Conservation (phyloP, 2,888 invertebrate genomes). For the Diadegma fenestrale region DNA sequence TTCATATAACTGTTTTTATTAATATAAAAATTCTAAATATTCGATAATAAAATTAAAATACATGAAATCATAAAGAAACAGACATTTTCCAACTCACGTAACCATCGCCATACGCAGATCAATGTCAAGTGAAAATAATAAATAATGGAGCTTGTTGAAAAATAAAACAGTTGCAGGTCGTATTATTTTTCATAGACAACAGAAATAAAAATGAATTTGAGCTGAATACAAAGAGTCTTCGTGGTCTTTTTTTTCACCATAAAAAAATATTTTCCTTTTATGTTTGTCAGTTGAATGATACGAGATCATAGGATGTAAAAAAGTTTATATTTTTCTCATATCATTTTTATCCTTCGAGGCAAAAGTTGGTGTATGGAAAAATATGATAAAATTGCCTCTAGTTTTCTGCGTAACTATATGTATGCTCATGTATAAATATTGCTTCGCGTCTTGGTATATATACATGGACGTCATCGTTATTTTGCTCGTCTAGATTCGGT, state of each 20-base stretch:
- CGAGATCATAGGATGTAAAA: neutral
- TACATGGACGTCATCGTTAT: slow-evolving; percentile 47
- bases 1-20: neutral
- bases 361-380: slow-evolving; percentile 19
- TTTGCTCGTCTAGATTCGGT: slow-evolving; percentile 62
- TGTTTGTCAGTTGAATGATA: neutral
- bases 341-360: neutral
- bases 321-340: neutral
- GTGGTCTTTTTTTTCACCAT: neutral
- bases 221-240: neutral
- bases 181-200: neutral
- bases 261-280: neutral
- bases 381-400: slow-evolving; percentile 7
- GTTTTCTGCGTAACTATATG: neutral
- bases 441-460: neutral
- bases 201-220: neutral
- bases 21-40: neutral
- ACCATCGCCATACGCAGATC: neutral
- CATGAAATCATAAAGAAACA: neutral
- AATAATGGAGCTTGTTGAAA: neutral
- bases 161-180: neutral
- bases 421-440: neutral
- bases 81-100: neutral
- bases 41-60: neutral
- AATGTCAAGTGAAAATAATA: neutral